phyloP scores from a whole-genome alignment of 1,140 invertebrate genomes.

The Mya arenaria region DNA sequence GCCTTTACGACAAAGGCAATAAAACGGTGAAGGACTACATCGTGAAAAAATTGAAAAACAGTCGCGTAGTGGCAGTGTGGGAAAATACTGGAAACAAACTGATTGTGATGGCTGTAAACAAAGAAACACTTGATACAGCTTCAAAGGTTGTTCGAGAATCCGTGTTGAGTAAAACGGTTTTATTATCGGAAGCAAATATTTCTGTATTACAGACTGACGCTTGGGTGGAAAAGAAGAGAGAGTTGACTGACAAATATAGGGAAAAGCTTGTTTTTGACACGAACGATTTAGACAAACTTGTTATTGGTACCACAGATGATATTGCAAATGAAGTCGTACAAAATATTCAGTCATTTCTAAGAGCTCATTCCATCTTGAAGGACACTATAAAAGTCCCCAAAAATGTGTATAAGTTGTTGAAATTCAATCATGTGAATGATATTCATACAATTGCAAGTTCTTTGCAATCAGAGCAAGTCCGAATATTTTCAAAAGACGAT shows the following conservation, averaged over 20 bases:
- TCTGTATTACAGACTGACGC: slow-evolving; percentile 1
- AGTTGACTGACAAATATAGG: not conserved
- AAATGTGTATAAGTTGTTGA: slow-evolving; percentile 6
- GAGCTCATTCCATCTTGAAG: not conserved
- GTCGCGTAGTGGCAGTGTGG: slow-evolving; percentile 17
- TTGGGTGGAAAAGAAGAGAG: not conserved
- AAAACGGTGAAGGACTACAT: slow-evolving; percentile 18
- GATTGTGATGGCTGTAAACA: not conserved
- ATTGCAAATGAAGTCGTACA: not conserved
- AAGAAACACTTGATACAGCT: not conserved
- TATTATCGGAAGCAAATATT: not conserved
- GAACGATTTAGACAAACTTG: not conserved
- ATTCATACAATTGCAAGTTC: not conserved
- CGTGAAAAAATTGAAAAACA: slow-evolving; percentile 23
- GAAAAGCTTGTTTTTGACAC: not conserved
- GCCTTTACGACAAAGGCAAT: not conserved
- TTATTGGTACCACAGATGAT: slow-evolving; percentile 26
- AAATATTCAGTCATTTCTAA: not conserved
- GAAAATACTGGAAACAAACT: not conserved
- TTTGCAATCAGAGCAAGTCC: slow-evolving; percentile 4
- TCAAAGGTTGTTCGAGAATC: not conserved
- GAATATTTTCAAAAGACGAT: not conserved
- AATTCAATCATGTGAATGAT: slow-evolving; percentile 3
- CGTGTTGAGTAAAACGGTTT: not conserved
- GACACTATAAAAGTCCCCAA: not conserved